Percentiles rank a stretch among this genome's conserved stretches.
Evolutionary conservation across 2,113 vertebrate species (phyloP).

Genomic region (Aldabrachelys gigantea): DNA sequence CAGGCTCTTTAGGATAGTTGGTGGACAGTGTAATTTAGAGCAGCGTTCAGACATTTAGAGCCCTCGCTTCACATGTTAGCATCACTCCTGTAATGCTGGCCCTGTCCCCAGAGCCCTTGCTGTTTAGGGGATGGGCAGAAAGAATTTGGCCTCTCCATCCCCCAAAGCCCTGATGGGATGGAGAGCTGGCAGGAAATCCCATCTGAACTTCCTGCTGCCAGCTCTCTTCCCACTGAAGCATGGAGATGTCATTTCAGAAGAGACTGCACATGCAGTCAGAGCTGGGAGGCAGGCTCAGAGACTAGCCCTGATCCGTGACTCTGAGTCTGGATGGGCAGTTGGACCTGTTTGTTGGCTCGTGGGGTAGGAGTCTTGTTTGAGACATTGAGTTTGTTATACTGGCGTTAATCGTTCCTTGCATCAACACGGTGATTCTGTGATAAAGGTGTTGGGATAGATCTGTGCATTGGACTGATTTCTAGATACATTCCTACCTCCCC

Average conservation of each 20-base stretch:
- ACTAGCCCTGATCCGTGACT: neutral
- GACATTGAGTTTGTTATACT: constrained; percentile 31
- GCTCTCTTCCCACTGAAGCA: constrained; percentile 36
- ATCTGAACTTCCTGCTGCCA: constrained; percentile 40
- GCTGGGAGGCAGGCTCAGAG: neutral
- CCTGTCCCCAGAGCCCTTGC: neutral
- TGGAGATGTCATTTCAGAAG: neutral
- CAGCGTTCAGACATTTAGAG: neutral
- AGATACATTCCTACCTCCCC: neutral
- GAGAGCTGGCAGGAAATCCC: neutral
- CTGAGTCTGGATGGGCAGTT: constrained; percentile 11
- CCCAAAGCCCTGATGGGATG: neutral
- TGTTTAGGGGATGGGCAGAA: neutral
- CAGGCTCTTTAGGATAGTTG: neutral
- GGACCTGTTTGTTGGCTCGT: neutral
- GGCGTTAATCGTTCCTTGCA: neutral
- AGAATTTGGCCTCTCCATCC: neutral
- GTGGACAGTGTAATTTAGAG: neutral
- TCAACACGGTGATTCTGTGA: constrained; percentile 26
- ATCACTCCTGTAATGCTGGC: neutral
- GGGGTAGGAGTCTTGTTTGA: neutral
- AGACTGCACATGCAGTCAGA: neutral
- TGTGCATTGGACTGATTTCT: constrained; percentile 12
- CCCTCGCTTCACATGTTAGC: neutral
- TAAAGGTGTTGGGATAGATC: constrained; percentile 15